These are phyloP conservation scores for Pachycephala philippinensis DNA, from an alignment of 2,113 vertebrate species.

Conservation along the genomic window DNA sequence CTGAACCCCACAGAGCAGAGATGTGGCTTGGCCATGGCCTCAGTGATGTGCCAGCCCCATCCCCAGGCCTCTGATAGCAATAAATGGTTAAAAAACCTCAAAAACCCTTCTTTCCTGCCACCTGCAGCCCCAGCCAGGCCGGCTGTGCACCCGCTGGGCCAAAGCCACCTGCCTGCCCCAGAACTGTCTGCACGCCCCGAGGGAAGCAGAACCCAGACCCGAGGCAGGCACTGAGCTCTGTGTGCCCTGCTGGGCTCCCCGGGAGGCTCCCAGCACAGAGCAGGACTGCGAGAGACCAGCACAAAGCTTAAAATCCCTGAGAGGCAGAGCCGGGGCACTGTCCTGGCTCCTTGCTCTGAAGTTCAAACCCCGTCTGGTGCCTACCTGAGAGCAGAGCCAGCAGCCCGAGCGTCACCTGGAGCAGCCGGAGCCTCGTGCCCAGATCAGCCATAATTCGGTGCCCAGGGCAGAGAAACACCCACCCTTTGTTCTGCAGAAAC, in stretches of 20 bases:
- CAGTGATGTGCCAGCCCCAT: fast-evolving
- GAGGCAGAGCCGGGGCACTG: not conserved
- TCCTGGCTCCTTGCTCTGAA: not conserved
- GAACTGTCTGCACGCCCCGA: fast-evolving
- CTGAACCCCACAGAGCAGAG: not conserved
- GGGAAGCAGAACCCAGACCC: not conserved
- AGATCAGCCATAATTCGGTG: not conserved
- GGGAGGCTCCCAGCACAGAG: not conserved
- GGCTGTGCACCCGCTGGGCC: fast-evolving
- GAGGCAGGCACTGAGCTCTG: fast-evolving
- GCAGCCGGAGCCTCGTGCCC: not conserved
- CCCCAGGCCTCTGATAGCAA: not conserved
- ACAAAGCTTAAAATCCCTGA: not conserved
- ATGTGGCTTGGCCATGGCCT: not conserved
- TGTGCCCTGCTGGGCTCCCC: not conserved
- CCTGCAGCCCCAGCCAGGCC: not conserved
- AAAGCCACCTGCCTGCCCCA: not conserved
- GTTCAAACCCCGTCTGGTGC: fast-evolving
- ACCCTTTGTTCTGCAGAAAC: not conserved
- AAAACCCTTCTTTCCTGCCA: not conserved
- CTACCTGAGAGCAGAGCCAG: constrained; percentile 29
- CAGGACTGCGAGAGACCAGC: not conserved
- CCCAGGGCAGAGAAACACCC: not conserved
- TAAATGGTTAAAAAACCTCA: not conserved
- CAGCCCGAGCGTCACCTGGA: not conserved